Evolutionary conservation across 2,113 vertebrate genomes (phyloP).

Genomic region (Ploceus nigricollis): DNA sequence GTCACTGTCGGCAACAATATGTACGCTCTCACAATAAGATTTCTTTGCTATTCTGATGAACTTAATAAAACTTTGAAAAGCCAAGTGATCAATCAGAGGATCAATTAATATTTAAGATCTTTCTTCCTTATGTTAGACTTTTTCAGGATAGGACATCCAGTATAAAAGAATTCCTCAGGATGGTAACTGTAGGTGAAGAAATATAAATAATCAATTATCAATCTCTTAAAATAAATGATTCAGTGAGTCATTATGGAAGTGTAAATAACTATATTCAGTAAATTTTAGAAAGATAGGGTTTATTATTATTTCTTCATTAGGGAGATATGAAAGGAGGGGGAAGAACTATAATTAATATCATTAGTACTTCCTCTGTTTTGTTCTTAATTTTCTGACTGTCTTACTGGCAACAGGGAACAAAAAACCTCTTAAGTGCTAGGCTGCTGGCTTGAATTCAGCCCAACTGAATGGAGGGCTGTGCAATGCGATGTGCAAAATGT

Average conservation of each 20-base stretch:
- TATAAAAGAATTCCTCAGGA: background rate
- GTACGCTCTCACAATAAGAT: background rate
- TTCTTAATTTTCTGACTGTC: background rate
- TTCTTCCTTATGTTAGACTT: background rate
- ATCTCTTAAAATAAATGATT: background rate
- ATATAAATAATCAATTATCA: background rate
- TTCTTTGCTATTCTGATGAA: background rate
- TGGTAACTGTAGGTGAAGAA: background rate
- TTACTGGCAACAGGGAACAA: background rate
- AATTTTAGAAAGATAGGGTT: background rate
- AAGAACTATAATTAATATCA: slow-evolving; percentile 24
- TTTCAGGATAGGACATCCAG: background rate
- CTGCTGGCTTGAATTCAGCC: background rate
- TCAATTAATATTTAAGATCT: background rate
- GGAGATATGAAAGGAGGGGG: background rate
- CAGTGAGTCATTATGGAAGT: background rate
- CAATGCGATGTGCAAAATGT: background rate
- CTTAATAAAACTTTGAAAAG: background rate
- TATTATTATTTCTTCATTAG: slow-evolving; percentile 11
- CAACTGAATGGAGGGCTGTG: background rate
- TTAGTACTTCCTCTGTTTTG: background rate
- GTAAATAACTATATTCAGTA: slow-evolving; percentile 6
- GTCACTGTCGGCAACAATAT: background rate
- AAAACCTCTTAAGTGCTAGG: background rate
- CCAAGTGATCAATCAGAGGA: background rate